A percentile compares a stretch with the other conserved stretches of the same genome.
Evolutionary conservation across 2,888 invertebrate species (phyloP).

Genomic region (Tridacna gigas): DNA sequence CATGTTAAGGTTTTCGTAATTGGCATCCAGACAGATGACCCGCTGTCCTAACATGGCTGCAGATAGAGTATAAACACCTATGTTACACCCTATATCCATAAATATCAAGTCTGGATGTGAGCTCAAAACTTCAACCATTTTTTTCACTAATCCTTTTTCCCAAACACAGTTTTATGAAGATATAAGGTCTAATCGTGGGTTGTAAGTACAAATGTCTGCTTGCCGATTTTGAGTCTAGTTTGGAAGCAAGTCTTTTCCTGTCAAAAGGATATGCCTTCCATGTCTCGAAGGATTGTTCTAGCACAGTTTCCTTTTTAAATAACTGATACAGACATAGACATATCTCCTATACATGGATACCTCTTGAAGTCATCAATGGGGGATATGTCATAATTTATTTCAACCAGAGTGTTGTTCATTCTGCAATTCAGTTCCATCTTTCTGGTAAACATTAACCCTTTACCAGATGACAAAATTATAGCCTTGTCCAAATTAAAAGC

Average conservation of each 20-base stretch:
- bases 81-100: slow-evolving; percentile 5
- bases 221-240: neutral
- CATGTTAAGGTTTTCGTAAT: slow-evolving; percentile 10
- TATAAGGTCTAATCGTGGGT: neutral
- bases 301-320: neutral
- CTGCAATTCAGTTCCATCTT: too few species aligned
- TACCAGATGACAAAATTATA: too few species aligned
- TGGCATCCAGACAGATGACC: slow-evolving; percentile 4
- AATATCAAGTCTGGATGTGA: neutral
- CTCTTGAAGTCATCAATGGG: too few species aligned
- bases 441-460: too few species aligned
- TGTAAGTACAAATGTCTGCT: neutral
- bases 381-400: too few species aligned
- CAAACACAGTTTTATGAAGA: neutral
- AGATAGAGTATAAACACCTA: neutral
- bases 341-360: neutral
- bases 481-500: too few species aligned
- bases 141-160: neutral
- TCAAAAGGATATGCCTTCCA: neutral
- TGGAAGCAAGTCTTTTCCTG: neutral
- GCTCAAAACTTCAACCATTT: neutral
- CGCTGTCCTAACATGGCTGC: neutral
- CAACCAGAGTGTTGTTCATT: too few species aligned
- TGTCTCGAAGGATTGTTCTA: neutral
- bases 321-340: neutral